Conservation (phyloP, 1,140 invertebrate genomes). For the Tetramorium alpestre region DNA sequence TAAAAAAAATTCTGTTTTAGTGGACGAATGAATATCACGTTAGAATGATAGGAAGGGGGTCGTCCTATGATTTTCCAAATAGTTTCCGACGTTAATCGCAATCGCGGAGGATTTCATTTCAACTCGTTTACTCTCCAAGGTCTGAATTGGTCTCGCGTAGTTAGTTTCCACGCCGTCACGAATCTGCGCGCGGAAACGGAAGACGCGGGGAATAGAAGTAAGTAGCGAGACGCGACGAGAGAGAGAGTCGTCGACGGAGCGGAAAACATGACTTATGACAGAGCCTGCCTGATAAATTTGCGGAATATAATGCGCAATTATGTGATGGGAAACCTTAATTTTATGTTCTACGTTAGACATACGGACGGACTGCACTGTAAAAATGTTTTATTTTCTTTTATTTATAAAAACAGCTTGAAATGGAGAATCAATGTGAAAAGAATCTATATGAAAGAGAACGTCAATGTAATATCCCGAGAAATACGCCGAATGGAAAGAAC, state of each 20-base stretch:
- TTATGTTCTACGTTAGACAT: not conserved
- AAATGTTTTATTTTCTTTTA: not conserved
- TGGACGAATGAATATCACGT: not conserved
- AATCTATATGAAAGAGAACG: not conserved
- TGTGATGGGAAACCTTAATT: not conserved
- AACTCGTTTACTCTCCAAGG: conserved; percentile 26
- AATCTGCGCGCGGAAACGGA: conserved; percentile 47
- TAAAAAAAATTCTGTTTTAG: not conserved
- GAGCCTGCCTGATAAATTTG: conserved; percentile 21
- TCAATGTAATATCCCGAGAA: not conserved
- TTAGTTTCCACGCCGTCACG: conserved; percentile 42
- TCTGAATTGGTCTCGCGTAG: conserved; percentile 19
- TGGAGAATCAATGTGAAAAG: not conserved
- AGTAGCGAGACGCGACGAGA: conserved; percentile 19
- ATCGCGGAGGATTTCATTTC: conserved; percentile 31
- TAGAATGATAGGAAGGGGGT: not conserved
- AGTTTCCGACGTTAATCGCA: conserved; percentile 22
- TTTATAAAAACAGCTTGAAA: not conserved
- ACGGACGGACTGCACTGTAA: too few species aligned
- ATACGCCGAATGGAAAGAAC: not conserved
- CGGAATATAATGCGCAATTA: conserved; percentile 22
- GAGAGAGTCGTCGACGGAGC: conserved; percentile 16
- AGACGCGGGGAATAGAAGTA: conserved; percentile 8
- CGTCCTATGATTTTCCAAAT: conserved; percentile 12
- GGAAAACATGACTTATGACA: conserved; percentile 40